Conservation (phyloP, 2,113 vertebrate species). For the Carassius carassius region DNA sequence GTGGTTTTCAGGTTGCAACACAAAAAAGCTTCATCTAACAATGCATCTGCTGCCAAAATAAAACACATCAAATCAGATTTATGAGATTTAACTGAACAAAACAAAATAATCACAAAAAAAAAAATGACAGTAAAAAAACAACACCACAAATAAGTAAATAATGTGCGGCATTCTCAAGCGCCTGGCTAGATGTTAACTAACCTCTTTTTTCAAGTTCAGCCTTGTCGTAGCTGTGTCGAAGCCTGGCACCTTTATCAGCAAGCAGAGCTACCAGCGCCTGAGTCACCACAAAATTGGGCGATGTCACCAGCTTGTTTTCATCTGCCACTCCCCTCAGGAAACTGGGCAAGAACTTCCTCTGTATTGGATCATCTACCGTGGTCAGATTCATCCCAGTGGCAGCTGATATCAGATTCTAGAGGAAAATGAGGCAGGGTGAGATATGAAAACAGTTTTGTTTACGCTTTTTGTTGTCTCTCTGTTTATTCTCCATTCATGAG, state of each 20-base stretch:
- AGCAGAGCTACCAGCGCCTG: constrained; percentile 94
- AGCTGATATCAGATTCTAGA: constrained; percentile 95
- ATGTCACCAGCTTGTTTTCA: constrained; percentile 96
- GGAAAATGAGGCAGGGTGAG: neutral
- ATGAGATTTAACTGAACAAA: neutral
- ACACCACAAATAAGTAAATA: neutral
- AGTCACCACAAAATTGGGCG: constrained; percentile 96
- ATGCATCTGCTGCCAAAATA: neutral
- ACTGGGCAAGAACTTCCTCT: constrained; percentile 94
- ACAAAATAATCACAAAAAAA: neutral
- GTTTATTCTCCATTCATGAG: neutral
- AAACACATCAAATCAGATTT: constrained; percentile 9
- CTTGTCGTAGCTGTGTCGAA: constrained; percentile 91
- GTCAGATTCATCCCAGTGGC: constrained; percentile 97
- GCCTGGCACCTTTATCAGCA: constrained; percentile 92
- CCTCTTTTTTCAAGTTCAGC: constrained; percentile 95
- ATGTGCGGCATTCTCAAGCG: neutral
- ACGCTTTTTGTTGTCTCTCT: neutral
- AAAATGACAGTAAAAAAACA: neutral
- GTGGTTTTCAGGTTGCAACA: neutral
- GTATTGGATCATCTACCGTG: constrained; percentile 94
- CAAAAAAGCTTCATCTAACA: neutral
- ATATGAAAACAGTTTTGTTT: neutral
- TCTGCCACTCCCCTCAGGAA: constrained; percentile 93
- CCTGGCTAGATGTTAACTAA: constrained; percentile 56